Base-by-base conservation (phyloP, 1,140 invertebrate species). In the Drosophila jambulina region DNA sequence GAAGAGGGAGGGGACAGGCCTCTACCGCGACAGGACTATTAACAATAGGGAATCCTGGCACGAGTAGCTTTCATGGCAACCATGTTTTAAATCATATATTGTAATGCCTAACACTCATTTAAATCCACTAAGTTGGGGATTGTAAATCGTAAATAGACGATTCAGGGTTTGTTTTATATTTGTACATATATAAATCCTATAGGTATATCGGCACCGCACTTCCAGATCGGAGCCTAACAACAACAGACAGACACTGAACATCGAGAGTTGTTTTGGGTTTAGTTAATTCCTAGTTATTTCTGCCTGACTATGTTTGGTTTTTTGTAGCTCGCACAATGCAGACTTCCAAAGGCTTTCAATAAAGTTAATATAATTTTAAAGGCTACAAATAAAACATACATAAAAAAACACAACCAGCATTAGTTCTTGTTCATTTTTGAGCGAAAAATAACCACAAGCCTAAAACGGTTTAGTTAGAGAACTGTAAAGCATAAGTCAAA, bases 41-140 rank as follows among this genome's bases (percentile, higher is more conserved):
- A 53, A 43, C 46, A 72, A 71, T 49, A 49, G 69, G 69, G 36
- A 48, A 40, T 72, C 36, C 27, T 40, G 27, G 27, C 25, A 65
- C 46, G 15, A 27, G 27, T 13, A 19, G 27, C 36, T 15, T 13
- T 36, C 21, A 34, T 25, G 29, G 19, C 21, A 57, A 25, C 25
- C 2, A 27, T 17, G 17, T 6, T n/a, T 3, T 2, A 27, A 27
- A 29, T 10, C 17, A 12, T 27, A n/a, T 27, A n/a, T 19, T 7
- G 12, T 17, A 4, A 8, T 2, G 23, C 15, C 25, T 12, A 49
- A 29, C 17, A 12, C 25, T 7, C 5, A 29, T 49, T 49, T n/a
- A 61, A 36, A 49, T 36, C 23, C 19, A 36, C 8, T 54, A 9
- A 19, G 5, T 25, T 21, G 15, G 1, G 9, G n/a, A 17, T 45